A percentile compares a stretch with the other conserved stretches of the same genome.
Conservation (phyloP, 2,888 invertebrate species). For the Chloroclysta siterata region DNA sequence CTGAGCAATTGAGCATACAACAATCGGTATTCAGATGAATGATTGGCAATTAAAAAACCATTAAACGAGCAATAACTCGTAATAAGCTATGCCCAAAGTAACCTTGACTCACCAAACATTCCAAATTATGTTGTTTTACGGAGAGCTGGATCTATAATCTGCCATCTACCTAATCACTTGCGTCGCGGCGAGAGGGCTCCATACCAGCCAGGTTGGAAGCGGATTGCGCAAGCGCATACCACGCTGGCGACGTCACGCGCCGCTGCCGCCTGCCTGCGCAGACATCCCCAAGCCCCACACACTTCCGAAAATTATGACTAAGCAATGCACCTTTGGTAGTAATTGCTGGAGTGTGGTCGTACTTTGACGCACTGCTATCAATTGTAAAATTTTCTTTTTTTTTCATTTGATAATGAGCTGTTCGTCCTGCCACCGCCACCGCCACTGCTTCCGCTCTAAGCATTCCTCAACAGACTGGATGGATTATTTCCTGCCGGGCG, state of each 20-base stretch:
- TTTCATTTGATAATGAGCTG: background rate
- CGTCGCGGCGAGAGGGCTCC: background rate
- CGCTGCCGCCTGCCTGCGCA: background rate
- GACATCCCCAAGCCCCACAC: background rate
- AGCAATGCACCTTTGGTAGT: background rate
- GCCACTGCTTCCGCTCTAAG: background rate
- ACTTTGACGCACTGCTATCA: background rate
- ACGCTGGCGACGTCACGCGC: slow-evolving; percentile 40
- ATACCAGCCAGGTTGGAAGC: slow-evolving; percentile 3
- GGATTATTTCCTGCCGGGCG: background rate
- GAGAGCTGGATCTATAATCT: background rate
- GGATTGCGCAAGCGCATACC: slow-evolving; percentile 44
- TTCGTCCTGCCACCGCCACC: background rate
- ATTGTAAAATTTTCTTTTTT: background rate
- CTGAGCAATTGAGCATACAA: background rate
- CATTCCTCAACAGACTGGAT: background rate
- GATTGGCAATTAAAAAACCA: background rate
- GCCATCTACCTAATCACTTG: no score
- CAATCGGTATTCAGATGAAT: background rate
- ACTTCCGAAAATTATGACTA: background rate
- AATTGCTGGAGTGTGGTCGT: background rate
- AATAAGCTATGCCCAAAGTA: background rate
- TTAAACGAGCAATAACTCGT: slow-evolving; percentile 1
- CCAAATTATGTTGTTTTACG: slow-evolving; percentile 1
- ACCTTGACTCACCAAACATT: slow-evolving; percentile 1